These are phyloP conservation scores for Luehdorfia chinensis DNA, from an alignment of 1,140 invertebrate genomes.

Conservation along the genomic window DNA sequence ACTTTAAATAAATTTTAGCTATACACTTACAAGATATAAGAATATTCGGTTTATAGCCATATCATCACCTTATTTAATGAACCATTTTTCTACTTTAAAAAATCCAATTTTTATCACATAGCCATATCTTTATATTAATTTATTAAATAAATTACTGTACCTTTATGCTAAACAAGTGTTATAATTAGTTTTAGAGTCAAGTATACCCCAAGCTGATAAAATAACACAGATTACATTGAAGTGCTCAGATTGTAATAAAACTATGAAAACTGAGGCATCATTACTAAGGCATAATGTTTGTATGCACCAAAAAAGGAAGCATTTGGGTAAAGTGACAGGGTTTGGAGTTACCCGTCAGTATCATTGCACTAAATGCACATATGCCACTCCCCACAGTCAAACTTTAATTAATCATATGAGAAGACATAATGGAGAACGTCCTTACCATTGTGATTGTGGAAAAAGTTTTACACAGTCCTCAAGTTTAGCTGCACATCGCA, in stretches of 20 bases:
- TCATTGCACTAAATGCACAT: conserved; percentile 64
- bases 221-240: conserved; percentile 21
- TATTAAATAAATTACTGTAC: too few relatives aligned
- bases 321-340: conserved; percentile 56
- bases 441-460: conserved; percentile 78
- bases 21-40: not conserved
- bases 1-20: not conserved
- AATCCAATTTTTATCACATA: too few relatives aligned
- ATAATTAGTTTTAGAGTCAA: too few relatives aligned
- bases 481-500: conserved; percentile 68
- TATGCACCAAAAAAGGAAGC: conserved; percentile 60
- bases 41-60: not conserved
- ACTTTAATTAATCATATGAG: conserved; percentile 69
- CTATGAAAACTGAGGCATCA: conserved; percentile 44
- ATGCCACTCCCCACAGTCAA: conserved; percentile 68
- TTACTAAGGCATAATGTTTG: conserved; percentile 42
- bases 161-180: too few relatives aligned
- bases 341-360: conserved; percentile 54
- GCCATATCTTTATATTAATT: too few relatives aligned
- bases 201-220: conserved; percentile 14
- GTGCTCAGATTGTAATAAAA: conserved; percentile 52
- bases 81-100: too few relatives aligned
- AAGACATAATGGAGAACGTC: conserved; percentile 76
- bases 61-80: not conserved
- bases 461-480: conserved; percentile 78